Base-by-base conservation (phyloP, 2,888 invertebrate species). In the Glaucopsyche alexis region DNA sequence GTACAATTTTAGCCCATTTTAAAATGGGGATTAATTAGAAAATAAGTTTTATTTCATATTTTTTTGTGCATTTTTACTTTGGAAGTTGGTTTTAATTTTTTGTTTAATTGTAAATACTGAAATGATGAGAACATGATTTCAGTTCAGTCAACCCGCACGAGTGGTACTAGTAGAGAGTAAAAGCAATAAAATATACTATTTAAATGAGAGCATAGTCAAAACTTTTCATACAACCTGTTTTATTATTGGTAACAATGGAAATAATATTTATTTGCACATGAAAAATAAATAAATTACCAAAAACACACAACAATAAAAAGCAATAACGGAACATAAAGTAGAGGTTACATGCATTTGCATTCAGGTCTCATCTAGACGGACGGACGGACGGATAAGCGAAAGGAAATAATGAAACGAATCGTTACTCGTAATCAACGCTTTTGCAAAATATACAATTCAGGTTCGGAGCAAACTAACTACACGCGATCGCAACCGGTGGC, bases 361-460 rank as follows among this genome's bases (percentile, higher is more conserved):
- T 40, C 65, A 76, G 73, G 72, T 74, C 72, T 66, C 76, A 73
- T 72, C 71, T 75, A 75, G 73, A 76, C 65, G 66, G 66, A 75
- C 73, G 71, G n/a, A n/a, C n/a, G n/a, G n/a, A n/a, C 55, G 49
- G 73, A 73, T 74, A 76, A 77, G 73, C 74, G 76, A 77, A 77
- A 75, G 71, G 77, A 75, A 77, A 78, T 76, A 77, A 76, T 76
- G 75, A 72, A 76, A 76, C 74, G 75, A 75, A 74, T 73, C 76
- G 74, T 74, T 78, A 79, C n/a, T n/a, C 74, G 82, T 82, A 78
- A 74, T 70, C 38, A 76, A 76, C 74, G 75, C 77, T 74, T 77
- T 75, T 78, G 78, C 80, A 80, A 85, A 87, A 86, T 84, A 83
- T 84, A 60, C 60, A 60, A 60, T 60, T 60, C 14, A 29, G 60